Evolutionary conservation across 2,888 invertebrate genomes (phyloP), one percentile per base, ranked within the genome.

Genomic region (Phortica magna): DNA sequence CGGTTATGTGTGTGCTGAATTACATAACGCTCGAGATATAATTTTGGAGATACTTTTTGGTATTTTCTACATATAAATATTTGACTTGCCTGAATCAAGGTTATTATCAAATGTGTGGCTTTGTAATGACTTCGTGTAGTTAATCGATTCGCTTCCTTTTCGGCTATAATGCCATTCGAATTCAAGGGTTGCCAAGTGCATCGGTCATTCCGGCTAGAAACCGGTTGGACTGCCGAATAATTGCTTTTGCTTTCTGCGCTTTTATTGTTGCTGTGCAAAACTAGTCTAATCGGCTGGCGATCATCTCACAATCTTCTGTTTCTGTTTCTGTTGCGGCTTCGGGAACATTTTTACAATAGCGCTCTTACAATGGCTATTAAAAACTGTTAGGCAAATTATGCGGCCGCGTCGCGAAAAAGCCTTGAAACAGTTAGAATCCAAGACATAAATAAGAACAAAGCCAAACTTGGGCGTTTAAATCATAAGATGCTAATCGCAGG

Each of bases 1-100:
- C 48, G 14, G 3, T 82, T 68, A 65, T 79, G 75, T 78, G 88
- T 79, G 75, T 78, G 88, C 85, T 71, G 39, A 31, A 71, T 85
- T 85, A 84, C 85, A 85, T 82, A 87, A 83, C 75, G 65, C 22
- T 41, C 65, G 75, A 70, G 68, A 65, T 67, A 73, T 12, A 73
- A 12, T 48, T 64, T 59, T 42, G 42, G 72, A 10, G 59, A 17
- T 4, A 31, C 31, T 31, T 31, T 31, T 31, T 31, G 31, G 31
- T 31, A 31, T 31, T 31, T 31, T 31, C 31, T 31, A 0, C 0
- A 31, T 31, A 31, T 31, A 31, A 31, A 4, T 1, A 31, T 41
- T 76, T 77, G 77, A 71, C 64, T 71, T 31, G 22, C 19, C 19
- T n/a, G 14, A 55, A 55, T n/a, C 55, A 55, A 55, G 55, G 55